These are phyloP conservation scores for Entelurus aequoreus DNA, from an alignment of 2,113 vertebrate species.

Conservation along the genomic window DNA sequence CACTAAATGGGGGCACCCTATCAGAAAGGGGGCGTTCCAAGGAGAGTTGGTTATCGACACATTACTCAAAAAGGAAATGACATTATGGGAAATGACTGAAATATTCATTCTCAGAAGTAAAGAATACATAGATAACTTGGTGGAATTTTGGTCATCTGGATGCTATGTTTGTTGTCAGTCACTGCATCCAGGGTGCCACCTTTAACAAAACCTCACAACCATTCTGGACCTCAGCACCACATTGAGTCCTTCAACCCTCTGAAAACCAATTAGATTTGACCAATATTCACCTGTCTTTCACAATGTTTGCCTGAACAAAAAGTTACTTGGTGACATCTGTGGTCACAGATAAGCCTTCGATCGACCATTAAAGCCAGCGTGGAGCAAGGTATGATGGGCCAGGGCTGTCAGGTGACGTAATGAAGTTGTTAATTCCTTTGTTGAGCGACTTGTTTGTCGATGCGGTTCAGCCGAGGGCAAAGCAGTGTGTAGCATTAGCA, in stretches of 20 bases:
- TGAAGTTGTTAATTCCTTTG: conserved; percentile 64
- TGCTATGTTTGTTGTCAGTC: too few species aligned
- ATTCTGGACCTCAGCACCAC: conserved; percentile 36
- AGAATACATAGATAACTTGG: too few species aligned
- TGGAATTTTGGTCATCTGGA: too few species aligned
- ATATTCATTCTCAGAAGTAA: too few species aligned
- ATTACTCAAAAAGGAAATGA: too few species aligned
- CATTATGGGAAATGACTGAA: too few species aligned
- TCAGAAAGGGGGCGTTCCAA: too few species aligned
- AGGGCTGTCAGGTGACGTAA: conserved; percentile 57
- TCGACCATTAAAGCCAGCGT: conserved; percentile 13
- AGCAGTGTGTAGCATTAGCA: conserved; percentile 54
- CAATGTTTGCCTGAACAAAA: conserved; percentile 3
- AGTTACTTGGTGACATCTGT: neutral
- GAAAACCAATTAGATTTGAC: conserved; percentile 22
- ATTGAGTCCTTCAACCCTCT: conserved; percentile 39
- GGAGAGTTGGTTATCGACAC: too few species aligned
- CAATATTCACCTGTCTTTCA: conserved; percentile 11
- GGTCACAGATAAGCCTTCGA: conserved; percentile 2
- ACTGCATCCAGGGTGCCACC: too few species aligned
- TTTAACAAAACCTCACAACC: too few species aligned
- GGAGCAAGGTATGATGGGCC: conserved; percentile 17
- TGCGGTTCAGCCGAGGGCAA: conserved; percentile 59
- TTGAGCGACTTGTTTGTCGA: conserved; percentile 61
- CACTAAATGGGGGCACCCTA: too few species aligned